Evolutionary conservation across 2,113 vertebrate genomes (phyloP).

Genomic region (Parus major): DNA sequence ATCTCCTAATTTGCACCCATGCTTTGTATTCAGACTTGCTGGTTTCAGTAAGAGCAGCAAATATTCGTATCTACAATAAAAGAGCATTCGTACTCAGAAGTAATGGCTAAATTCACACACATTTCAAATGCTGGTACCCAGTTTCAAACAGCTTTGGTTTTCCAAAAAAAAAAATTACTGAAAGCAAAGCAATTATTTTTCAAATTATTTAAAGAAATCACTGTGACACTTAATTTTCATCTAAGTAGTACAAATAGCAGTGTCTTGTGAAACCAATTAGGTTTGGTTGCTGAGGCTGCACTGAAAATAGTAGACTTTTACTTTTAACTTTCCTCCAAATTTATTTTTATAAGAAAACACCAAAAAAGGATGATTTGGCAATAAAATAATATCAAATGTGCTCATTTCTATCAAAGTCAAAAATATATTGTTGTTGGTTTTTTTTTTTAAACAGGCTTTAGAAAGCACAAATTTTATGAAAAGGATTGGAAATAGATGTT

Average conservation of each 20-base stretch:
- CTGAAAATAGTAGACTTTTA: not conserved
- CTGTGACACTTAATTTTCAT: constrained; percentile 31
- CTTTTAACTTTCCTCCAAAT: not conserved
- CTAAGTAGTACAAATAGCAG: constrained; percentile 20
- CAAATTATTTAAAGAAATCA: constrained; percentile 39
- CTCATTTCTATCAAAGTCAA: not conserved
- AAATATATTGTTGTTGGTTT: not conserved
- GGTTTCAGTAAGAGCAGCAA: not conserved
- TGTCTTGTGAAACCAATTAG: not conserved
- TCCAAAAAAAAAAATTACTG: not conserved
- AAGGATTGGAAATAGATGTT: not conserved
- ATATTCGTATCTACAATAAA: not conserved
- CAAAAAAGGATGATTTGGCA: not conserved
- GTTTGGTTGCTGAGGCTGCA: not conserved
- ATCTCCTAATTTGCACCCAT: not conserved
- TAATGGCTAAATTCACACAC: not conserved
- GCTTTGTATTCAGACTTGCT: not conserved
- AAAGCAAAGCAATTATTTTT: constrained; percentile 2
- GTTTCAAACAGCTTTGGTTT: not conserved
- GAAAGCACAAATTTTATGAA: not conserved
- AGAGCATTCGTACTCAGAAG: not conserved
- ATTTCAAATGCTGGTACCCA: not conserved
- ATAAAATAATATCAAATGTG: not conserved
- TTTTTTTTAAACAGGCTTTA: not conserved
- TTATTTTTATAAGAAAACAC: not conserved